Evolutionary conservation across 2,113 vertebrate species (phyloP).

Genomic region (Vireo altiloquus): DNA sequence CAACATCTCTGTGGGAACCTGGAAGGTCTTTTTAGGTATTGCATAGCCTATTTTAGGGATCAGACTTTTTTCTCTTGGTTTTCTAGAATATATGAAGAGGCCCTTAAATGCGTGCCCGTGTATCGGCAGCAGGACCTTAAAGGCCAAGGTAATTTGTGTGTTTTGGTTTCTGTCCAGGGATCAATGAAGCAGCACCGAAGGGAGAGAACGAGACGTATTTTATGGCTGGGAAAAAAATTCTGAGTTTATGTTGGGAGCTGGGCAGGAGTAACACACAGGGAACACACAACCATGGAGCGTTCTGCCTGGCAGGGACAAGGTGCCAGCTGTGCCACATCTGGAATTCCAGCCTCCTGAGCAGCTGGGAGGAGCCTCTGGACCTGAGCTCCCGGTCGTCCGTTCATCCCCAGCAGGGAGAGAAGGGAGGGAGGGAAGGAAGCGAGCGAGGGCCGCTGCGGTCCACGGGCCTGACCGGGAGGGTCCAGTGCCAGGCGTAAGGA

Average conservation of each 20-base stretch:
- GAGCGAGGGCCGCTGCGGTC: rapidly evolving
- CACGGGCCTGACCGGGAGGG: neutral
- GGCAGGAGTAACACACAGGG: neutral
- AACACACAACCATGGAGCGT: rapidly evolving
- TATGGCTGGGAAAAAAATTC: neutral
- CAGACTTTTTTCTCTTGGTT: neutral
- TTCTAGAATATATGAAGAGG: neutral
- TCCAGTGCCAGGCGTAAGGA: neutral
- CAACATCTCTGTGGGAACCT: neutral
- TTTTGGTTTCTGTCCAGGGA: neutral
- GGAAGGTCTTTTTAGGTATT: neutral
- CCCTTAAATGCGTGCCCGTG: neutral
- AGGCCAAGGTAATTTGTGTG: neutral
- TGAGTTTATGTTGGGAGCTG: neutral
- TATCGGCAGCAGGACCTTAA: neutral
- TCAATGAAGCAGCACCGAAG: neutral
- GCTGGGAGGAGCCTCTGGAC: neutral
- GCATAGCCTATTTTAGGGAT: neutral
- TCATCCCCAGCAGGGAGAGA: neutral
- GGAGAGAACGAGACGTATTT: neutral
- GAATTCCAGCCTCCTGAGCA: neutral
- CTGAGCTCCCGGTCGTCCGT: rapidly evolving
- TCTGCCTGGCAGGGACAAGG: neutral
- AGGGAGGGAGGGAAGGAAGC: neutral
- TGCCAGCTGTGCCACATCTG: neutral